Evolutionary conservation across 2,113 vertebrate genomes (phyloP), one percentile per base, ranked within the genome.

Genomic region (Corythaeola cristata): DNA sequence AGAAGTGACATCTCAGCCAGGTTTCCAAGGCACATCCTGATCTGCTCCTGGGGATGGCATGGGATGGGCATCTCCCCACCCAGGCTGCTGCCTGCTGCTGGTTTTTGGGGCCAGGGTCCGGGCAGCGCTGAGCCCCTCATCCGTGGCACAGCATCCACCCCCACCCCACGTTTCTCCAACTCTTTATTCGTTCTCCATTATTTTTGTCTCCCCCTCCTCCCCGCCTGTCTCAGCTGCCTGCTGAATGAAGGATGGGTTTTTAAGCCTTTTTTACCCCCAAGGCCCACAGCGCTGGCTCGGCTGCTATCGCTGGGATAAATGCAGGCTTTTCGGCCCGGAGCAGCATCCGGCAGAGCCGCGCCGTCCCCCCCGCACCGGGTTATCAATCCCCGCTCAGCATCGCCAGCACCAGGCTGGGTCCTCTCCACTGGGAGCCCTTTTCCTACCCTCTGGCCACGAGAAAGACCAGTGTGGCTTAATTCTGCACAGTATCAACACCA

Each of bases 291-390:
- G 12, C 93, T 91, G 90, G 95, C 95, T 96, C 28, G 93, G 86
- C 93, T 97, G 97, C 97, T 97, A 97, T 98, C 97, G 41, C 96
- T 69, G 93, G 97, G 96, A 96, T 96, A 97, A 97, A 97, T 73
- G 90, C 97, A 96, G 96, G 85, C 91, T 95, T 90, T 89, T 63
- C 17, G 85, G 96, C 97, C 97, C 3, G 28, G 76, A 95, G 97
- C 96, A 85, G 89, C 91, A 91, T 89, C 91, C 92, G 39, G 8
- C 24, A 78, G 93, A 72, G 91, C 71, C 26, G 26, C 24, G 2
- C n/a, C 32, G 7, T 49, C 23, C 88, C 81, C 66, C 83, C 89
- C 77, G 89, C 6, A 22, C 93, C 27, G 93, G 97, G 97, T 97
- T 98, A 98, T 98, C 97, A 97, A 96, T 97, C 97, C 97, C 93